Evolutionary conservation across 2,113 vertebrate genomes (phyloP).

Genomic region (Brachyhypopomus occidentalis): DNA sequence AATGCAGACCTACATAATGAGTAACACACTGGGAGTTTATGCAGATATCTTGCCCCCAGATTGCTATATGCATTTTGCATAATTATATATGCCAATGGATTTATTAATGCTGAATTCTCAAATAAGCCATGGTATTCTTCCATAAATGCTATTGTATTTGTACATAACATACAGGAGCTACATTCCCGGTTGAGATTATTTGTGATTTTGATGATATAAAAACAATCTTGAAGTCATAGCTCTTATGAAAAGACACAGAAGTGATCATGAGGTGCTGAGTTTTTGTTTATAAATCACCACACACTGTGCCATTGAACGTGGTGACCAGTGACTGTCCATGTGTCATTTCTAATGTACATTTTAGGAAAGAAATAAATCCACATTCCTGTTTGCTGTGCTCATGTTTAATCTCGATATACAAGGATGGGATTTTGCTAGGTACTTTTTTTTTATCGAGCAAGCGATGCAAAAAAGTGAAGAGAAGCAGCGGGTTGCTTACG

Average conservation of each 20-base stretch:
- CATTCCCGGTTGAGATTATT: constrained; percentile 68
- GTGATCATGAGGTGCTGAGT: neutral
- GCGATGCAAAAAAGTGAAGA: too few relatives aligned
- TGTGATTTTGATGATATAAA: constrained; percentile 32
- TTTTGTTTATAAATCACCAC: constrained; percentile 30
- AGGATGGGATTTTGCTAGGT: neutral
- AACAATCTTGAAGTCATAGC: constrained; percentile 47
- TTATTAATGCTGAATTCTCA: constrained; percentile 32
- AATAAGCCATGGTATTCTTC: constrained; percentile 67
- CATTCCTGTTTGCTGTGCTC: neutral
- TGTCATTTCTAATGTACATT: constrained; percentile 31
- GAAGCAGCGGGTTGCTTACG: too few relatives aligned
- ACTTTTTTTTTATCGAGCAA: too few relatives aligned
- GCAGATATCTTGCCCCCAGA: constrained; percentile 39
- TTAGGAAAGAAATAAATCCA: constrained; percentile 48
- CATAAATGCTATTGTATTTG: constrained; percentile 70
- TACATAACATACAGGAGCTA: constrained; percentile 62
- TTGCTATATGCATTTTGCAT: constrained; percentile 38
- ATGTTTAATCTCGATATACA: neutral
- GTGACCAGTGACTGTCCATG: constrained; percentile 9
- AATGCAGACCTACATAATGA: constrained; percentile 27
- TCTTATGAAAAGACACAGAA: constrained; percentile 35
- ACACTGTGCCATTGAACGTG: constrained; percentile 47
- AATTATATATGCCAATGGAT: constrained; percentile 42
- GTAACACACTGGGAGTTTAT: constrained; percentile 47